Evolutionary conservation across 2,888 invertebrate genomes (phyloP), one percentile per base, ranked within the genome.

Genomic region (Coecobrya sp.): DNA sequence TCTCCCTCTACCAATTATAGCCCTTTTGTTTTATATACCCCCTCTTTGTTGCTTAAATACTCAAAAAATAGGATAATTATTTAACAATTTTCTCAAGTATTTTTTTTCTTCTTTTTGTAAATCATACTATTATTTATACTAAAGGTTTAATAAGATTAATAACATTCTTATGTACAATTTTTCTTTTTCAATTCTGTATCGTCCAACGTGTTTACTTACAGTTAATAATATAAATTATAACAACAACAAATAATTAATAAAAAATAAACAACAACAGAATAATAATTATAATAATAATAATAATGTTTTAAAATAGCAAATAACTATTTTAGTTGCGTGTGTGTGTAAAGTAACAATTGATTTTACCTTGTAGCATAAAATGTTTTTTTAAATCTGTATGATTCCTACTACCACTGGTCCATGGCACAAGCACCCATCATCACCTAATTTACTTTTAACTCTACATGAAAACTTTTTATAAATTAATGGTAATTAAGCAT

Each of bases 391-490:
- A 79, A 49, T n/a, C 49, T 8, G 36, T 70, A 70, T 55, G 30
- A 82, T 62, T 42, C n/a, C 36, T 68, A 68, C 65, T 86, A 86
- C 70, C 86, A 86, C 59, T 85, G 85, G 59, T 84, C 22, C 87
- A 89, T 89, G 89, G 89, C 89, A 89, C 89, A 89, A 81, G 81
- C 81, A 81, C 82, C 89, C 89, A 79, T 79, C 81, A 65, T 68
- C 89, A 82, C 52, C 89, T 65, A 87, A 55, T 19, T 19, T 86
- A 55, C n/a, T 55, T 76, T 19, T 82, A 36, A 27, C 68, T 65
- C 27, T 87, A 76, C 87, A 62, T 70, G 70, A 36, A 42, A 70
- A 27, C 13, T 68, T 1, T 76, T 36, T 36, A 36, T 36, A 36
- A 22, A 3, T 7, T 79, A 25, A 52, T 79, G 30, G 16, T 13